Percentiles rank a stretch among this genome's conserved stretches.
These are phyloP conservation scores for Euura saliciscinereae DNA, from an alignment of 1,140 invertebrate species.

Conservation along the genomic window DNA sequence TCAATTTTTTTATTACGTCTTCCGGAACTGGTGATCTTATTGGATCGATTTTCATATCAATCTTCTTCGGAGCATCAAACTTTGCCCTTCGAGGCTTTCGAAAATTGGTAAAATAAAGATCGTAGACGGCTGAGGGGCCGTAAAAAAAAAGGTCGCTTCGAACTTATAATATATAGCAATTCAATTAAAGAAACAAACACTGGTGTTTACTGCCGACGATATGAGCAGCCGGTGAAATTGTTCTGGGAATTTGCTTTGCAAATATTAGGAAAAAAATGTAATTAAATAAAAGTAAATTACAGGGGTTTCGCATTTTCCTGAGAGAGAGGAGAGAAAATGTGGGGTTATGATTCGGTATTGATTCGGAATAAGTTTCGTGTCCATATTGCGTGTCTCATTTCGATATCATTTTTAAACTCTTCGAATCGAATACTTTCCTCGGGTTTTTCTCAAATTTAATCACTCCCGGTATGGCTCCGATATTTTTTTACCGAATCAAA, in stretches of 20 bases:
- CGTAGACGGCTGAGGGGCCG: not conserved
- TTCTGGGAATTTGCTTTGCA: conserved; percentile 31
- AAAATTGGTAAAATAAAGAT: conserved; percentile 2
- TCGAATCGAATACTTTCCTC: too few species aligned
- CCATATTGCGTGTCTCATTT: too few species aligned
- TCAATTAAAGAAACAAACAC: conserved; percentile 44
- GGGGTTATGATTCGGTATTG: too few species aligned
- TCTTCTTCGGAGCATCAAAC: not conserved
- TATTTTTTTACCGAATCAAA: too few species aligned
- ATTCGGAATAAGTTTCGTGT: too few species aligned
- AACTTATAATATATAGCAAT: conserved; percentile 17
- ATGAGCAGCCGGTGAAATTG: conserved; percentile 30
- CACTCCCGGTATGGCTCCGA: too few species aligned
- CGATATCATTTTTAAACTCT: too few species aligned
- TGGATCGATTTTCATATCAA: not conserved
- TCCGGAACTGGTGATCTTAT: not conserved
- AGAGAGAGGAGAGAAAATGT: not conserved
- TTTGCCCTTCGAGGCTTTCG: conserved; percentile 13
- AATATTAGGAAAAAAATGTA: conserved; percentile 39
- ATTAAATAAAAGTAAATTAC: conserved; percentile 34
- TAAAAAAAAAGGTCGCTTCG: not conserved
- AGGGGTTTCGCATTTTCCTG: not conserved
- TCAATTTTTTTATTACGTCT: not conserved
- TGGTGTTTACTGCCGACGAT: conserved; percentile 30
- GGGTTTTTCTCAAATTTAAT: too few species aligned